Base-by-base conservation (phyloP, 2,797 vertebrate genomes). In the Lemur catta region DNA sequence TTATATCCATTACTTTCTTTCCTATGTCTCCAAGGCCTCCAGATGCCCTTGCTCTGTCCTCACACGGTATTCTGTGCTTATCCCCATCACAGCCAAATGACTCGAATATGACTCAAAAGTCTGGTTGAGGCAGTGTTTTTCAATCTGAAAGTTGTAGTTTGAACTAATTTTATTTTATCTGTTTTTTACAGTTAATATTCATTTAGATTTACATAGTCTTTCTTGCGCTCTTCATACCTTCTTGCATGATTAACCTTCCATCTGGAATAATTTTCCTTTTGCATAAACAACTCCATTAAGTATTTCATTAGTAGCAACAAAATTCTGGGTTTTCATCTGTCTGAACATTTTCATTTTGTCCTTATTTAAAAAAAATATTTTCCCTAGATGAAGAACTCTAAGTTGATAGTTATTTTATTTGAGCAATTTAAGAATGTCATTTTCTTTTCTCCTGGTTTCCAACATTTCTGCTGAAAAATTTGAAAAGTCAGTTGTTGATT, bases 351-450 rank as follows among this genome's bases (percentile, higher is more conserved):
- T 93, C 7, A 84, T 94, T 97, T 97, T 92, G 55, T 79, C 43
- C 72, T 96, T 55, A 71, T 85, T 93, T 94, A 84, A 81, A 84
- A 95, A 95, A 71, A 28, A 20, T 41, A 38, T 94, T 88, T 91
- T 84, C 17, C 22, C 33, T 79, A 65, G 65, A 61, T 30, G 90
- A 26, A 86, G 65, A 94, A 90, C 78, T 55, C 33, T 74, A 79
- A 86, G 22, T 28, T 94, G 65, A 76, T 28, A 91, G 12, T 22
- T 71, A 65, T 72, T 89, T 93, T 87, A 38, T 55, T 71, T 65
- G 7, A 72, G 28, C 14, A 48, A n/a, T 61, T 95, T 87, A 89
- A 71, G 90, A 38, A 67, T 67, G 20, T 13, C n/a, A 41, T 88
- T 80, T 93, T 15, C 61, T 94, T 96, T 94, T 93, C 46, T 93